Conservation (phyloP, 2,888 invertebrate genomes). For the Heliconius hortense region DNA sequence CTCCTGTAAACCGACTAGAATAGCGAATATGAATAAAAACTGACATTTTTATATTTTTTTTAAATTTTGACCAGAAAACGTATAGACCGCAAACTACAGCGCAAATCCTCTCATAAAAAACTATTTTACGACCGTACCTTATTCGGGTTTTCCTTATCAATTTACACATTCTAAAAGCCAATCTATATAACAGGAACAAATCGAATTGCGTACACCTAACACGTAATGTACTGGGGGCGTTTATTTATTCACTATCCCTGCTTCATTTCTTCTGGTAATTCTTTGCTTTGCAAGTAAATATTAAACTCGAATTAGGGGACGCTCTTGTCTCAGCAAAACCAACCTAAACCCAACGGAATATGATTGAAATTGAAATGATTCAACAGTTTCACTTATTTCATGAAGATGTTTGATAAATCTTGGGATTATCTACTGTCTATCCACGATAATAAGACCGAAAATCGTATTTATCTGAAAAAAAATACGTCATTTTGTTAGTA, state of each 20-base stretch:
- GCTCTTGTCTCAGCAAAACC: conserved; percentile 18
- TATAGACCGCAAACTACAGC: not conserved
- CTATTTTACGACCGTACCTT: conserved; percentile 14
- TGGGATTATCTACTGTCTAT: conserved; percentile 50
- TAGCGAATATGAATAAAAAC: too few relatives aligned
- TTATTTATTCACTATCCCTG: conserved; percentile 76
- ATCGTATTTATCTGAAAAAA: conserved; percentile 45
- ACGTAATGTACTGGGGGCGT: conserved; percentile 66
- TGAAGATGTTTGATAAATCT: conserved; percentile 26
- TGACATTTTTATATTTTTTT: too few relatives aligned
- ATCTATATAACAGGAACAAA: conserved; percentile 60
- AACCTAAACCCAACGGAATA: conserved; percentile 20
- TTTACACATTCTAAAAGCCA: conserved; percentile 73
- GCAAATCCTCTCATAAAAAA: not conserved
- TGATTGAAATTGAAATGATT: conserved; percentile 37
- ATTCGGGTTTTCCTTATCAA: conserved; percentile 22
- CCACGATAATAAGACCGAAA: conserved; percentile 48
- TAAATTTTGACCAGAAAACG: not conserved
- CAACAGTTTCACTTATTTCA: conserved; percentile 28
- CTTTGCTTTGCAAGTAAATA: conserved; percentile 78
- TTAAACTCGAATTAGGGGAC: conserved; percentile 68
- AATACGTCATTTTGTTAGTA: conserved; percentile 44
- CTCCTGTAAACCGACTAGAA: too few relatives aligned
- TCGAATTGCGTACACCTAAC: conserved; percentile 72
- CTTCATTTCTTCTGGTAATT: conserved; percentile 77